Conservation (phyloP, 2,797 vertebrate genomes). For the Mallotus villosus region DNA sequence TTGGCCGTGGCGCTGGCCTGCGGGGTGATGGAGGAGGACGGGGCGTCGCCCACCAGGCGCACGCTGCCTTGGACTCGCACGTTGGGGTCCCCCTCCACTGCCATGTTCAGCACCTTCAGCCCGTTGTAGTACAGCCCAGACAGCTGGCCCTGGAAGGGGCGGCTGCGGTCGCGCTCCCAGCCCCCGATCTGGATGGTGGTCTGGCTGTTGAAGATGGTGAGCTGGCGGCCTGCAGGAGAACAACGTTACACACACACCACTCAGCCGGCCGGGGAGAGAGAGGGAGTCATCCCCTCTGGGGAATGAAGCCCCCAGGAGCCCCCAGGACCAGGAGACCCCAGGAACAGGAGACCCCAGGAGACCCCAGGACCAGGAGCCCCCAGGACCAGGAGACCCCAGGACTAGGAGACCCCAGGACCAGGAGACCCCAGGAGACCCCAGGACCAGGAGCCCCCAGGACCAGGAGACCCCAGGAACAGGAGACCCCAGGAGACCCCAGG, state of each 20-base stretch:
- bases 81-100: constrained; percentile 94
- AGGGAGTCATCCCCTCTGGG: too few relatives aligned
- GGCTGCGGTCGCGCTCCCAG: constrained; percentile 92
- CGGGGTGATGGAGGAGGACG: constrained; percentile 92
- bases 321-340: too few relatives aligned
- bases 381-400: too few relatives aligned
- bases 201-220: constrained; percentile 99
- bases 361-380: too few relatives aligned
- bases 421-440: too few relatives aligned
- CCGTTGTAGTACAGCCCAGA: constrained; percentile 99
- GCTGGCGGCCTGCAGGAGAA: constrained; percentile 95
- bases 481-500: too few relatives aligned
- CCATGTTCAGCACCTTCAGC: constrained; percentile 99
- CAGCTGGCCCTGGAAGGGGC: constrained; percentile 98
- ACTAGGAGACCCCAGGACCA: too few relatives aligned
- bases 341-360: too few relatives aligned
- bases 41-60: constrained; percentile 95
- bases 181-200: constrained; percentile 99
- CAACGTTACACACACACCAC: constrained; percentile 93
- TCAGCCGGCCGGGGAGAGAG: too few relatives aligned
- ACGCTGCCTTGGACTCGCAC: constrained; percentile 94
- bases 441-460: too few relatives aligned
- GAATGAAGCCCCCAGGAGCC: too few relatives aligned
- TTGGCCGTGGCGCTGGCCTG: constrained; percentile 95
- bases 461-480: too few relatives aligned